Evolutionary conservation across 92 coral and sea anemone species (phyloP).

Genomic region (Muricea muricata): DNA sequence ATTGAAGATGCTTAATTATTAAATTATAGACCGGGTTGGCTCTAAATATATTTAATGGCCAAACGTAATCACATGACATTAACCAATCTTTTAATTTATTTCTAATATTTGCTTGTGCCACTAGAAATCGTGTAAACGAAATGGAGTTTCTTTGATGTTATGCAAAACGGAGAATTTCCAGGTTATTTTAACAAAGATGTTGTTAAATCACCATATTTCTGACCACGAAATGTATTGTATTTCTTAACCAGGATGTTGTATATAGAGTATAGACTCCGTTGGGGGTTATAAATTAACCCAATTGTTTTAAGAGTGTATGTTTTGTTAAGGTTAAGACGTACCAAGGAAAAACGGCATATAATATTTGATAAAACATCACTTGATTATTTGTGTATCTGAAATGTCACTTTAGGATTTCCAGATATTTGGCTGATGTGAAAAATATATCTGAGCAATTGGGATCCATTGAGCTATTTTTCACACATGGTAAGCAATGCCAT

Average conservation of each 20-base stretch:
- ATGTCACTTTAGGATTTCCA: too few species aligned
- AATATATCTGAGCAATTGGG: not conserved
- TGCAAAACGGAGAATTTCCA: conserved; percentile 30
- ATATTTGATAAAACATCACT: not conserved
- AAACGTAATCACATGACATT: not conserved
- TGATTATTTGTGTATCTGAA: too few species aligned
- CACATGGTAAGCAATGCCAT: not conserved
- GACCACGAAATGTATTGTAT: conserved; percentile 23
- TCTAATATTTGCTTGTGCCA: not conserved
- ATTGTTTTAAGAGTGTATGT: not conserved
- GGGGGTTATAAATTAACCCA: too few species aligned
- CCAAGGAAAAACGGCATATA: not conserved
- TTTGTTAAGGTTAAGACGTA: not conserved
- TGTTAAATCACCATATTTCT: conserved; percentile 22
- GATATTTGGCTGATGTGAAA: not conserved
- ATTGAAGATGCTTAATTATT: not conserved
- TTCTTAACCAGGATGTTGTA: not conserved
- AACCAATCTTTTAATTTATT: not conserved
- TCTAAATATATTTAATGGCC: conserved; percentile 6
- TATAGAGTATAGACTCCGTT: not conserved
- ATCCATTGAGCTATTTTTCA: not conserved
- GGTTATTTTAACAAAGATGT: conserved; percentile 18
- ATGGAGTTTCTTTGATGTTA: conserved; percentile 35
- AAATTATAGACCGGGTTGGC: conserved; percentile 5
- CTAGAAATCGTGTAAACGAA: conserved; percentile 31